Base-by-base conservation (phyloP, 1,140 invertebrate species). In the Gonioctena quinquepunctata region DNA sequence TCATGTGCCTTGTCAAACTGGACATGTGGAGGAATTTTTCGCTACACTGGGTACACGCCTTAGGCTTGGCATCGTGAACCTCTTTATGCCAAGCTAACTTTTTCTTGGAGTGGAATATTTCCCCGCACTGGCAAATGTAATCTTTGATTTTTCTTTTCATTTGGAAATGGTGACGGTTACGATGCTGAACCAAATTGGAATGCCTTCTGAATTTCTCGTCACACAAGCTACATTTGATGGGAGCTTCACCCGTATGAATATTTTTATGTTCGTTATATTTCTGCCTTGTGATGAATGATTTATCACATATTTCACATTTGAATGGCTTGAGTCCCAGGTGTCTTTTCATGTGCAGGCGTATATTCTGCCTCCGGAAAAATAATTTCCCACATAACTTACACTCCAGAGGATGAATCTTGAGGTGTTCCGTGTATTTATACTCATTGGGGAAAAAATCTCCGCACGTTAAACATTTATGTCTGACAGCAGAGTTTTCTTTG, bases 11-110 rank as follows among this genome's bases (percentile, higher is more conserved):
- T 0, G 93, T 94, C 50, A 95, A 83, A 74, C 92, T 94, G 7
- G 93, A 89, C 77, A 88, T 87, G 81, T 95, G 93, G 49, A 94
- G 88, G 79, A 95, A 96, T 74, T 92, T 90, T 81, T 95, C 93
- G 74, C 89, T 91, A 83, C 94, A 96, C 77, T 91, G 90, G 0
- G 88, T 88, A 82, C 94, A 96, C 23, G 92, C 89, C 81, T 95
- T 94, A 0, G 94, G 94, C 80, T 91, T 91, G 3, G 88, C 85
- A 65, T 93, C 92, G 82, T 96, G 94, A 0, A 90, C 93, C 82
- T 95, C 93, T 75, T 91, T 90, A 82, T 96, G 94, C 93, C 93
- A 94, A 0, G 88, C 87, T 49, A 94, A 87, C 81, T 94, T 94
- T 60, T 91, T 92, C 79, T 91, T 90, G 22, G 93, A 93, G 72